phyloP scores from a whole-genome alignment of 2,797 vertebrate species.

The Choloepus didactylus region DNA sequence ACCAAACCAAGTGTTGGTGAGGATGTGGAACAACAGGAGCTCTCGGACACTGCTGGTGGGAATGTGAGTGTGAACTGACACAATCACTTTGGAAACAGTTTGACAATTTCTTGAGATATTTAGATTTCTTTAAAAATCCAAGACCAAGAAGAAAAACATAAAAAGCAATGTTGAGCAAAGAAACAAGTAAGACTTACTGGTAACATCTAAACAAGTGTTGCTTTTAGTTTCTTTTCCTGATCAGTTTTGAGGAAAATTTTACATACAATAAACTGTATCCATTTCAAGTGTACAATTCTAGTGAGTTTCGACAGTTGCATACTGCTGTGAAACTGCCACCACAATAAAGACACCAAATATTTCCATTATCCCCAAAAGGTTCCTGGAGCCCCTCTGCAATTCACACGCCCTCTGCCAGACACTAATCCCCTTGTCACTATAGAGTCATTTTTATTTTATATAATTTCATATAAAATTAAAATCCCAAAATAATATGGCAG shows the following conservation, averaged over 20 bases:
- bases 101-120: neutral
- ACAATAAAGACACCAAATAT: neutral
- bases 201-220: neutral
- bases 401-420: neutral
- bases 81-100: neutral
- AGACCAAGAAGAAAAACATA: neutral
- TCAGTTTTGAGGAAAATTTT: neutral
- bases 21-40: neutral
- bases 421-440: neutral
- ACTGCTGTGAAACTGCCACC: neutral
- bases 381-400: neutral
- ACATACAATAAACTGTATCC: neutral
- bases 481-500: neutral
- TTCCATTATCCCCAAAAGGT: neutral
- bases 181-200: neutral
- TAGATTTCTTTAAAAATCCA: neutral
- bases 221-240: neutral
- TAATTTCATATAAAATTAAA: neutral
- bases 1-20: neutral
- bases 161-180: neutral
- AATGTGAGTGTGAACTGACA: neutral
- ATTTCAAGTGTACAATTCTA: neutral
- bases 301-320: neutral
- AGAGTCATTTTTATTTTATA: constrained; percentile 42
- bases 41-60: neutral